Conservation (phyloP, 2,797 vertebrate species). For the Uromys caudimaculatus region DNA sequence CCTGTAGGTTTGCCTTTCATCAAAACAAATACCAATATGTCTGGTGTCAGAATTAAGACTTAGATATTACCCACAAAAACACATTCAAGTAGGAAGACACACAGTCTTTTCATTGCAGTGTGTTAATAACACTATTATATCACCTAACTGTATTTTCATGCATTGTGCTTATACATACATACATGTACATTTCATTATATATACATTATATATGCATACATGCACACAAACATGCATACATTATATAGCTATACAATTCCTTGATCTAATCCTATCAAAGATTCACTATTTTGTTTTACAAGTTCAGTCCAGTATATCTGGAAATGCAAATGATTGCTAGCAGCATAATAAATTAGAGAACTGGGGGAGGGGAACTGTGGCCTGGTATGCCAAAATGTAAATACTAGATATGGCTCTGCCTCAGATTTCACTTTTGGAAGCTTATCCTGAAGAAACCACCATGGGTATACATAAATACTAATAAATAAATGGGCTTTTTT, state of each 20-base stretch:
- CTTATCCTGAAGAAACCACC: background rate
- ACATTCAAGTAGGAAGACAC: background rate
- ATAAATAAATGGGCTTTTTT: background rate
- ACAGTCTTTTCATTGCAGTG: background rate
- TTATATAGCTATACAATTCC: background rate
- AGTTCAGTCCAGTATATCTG: background rate
- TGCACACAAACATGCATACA: background rate
- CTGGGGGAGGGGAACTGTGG: background rate
- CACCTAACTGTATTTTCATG: background rate
- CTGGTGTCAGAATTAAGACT: conserved; percentile 2
- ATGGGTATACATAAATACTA: background rate
- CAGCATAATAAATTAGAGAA: background rate
- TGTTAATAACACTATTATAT: background rate
- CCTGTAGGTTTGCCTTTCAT: background rate
- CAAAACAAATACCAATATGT: background rate
- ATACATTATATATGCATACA: background rate
- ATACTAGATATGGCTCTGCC: background rate
- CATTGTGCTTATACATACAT: background rate
- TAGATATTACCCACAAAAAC: background rate
- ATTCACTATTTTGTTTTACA: background rate
- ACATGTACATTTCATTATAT: background rate
- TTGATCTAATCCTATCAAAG: background rate
- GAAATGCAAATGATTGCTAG: background rate
- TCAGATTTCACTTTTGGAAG: background rate
- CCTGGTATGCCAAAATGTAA: background rate